A percentile compares a stretch with the other conserved stretches of the same genome.
Evolutionary conservation across 2,888 invertebrate genomes (phyloP).

Genomic region (Spisula subtruncata): DNA sequence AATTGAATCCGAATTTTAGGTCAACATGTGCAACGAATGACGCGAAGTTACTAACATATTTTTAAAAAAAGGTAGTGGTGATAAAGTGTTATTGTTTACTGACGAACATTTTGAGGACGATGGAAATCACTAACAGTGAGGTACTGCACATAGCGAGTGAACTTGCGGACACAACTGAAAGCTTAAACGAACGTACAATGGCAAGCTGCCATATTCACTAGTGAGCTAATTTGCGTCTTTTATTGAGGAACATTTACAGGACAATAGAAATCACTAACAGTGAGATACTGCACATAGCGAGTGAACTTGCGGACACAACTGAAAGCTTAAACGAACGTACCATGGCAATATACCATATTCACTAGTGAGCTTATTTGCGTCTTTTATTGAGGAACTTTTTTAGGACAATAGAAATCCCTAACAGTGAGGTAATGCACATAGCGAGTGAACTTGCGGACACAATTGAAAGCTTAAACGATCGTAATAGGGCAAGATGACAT

Average conservation of each 20-base stretch:
- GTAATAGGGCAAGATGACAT: not conserved
- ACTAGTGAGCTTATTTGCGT: too few relatives aligned
- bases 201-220: too few relatives aligned
- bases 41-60: not conserved
- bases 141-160: not conserved
- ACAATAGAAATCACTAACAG: not conserved
- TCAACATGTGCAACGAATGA: not conserved
- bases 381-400: not conserved
- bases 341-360: too few relatives aligned
- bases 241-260: not conserved
- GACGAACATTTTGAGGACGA: not conserved
- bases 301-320: not conserved
- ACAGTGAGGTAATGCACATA: not conserved
- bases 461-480: not conserved
- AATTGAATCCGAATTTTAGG: not conserved
- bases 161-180: not conserved
- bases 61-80: not conserved
- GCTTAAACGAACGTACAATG: too few relatives aligned
- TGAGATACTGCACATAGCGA: not conserved
- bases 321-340: too few relatives aligned
- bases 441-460: not conserved
- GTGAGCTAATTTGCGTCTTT: too few relatives aligned
- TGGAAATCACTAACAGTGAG: not conserved
- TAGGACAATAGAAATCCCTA: not conserved
- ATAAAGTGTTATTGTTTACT: not conserved